Base-by-base conservation (phyloP, 2,113 vertebrate genomes). In the Rhegmatorhina hoffmannsi region DNA sequence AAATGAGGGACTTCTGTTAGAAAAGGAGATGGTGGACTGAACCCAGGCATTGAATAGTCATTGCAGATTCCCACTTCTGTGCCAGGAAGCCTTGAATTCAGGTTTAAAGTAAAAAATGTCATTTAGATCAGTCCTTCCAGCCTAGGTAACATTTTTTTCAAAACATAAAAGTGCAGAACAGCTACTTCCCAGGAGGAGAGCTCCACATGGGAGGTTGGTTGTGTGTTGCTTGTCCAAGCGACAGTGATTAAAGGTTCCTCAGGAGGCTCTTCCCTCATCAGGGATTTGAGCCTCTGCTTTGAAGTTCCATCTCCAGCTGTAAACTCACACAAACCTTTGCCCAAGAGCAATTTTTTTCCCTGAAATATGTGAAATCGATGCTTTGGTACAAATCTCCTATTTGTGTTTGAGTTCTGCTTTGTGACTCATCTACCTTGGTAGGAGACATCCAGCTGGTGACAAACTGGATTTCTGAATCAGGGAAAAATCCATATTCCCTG, bases 251-350 rank as follows among this genome's bases (percentile, higher is more conserved):
- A 87, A 96, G 53, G 49, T 85, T 95, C 91, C 62, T 64, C 77
- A 82, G 93, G 53, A 91, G 66, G 31, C 70, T 47, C 6, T 75
- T 87, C 84, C 40, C 49, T 76, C 2, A 0, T 69, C 79, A 73
- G 84, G 79, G 84, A 76, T 82, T 72, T 43, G 47, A 89, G 53
- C 74, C 58, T 53, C 44, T 72, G 69, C 87, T 94, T 96, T 95
- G 69, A 95, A 95, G 62, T 94, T 82, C 50, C 74, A 66, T 85
- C 84, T 87, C 81, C 81, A 79, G n/a, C 77, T 95, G 92, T 87
- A 95, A 89, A 67, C 40, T 84, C 73, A 63, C 58, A 46, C 33
- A 67, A 63, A 87, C 64, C 44, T 77, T 81, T 78, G n/a, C 64
- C 79, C 89, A 94, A 84, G 34, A 90, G 59, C n/a, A 47, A 34